A percentile compares a stretch with the other conserved stretches of the same genome.
Conservation (phyloP, 2,113 vertebrate species). For the Bagarius yarrelli region DNA sequence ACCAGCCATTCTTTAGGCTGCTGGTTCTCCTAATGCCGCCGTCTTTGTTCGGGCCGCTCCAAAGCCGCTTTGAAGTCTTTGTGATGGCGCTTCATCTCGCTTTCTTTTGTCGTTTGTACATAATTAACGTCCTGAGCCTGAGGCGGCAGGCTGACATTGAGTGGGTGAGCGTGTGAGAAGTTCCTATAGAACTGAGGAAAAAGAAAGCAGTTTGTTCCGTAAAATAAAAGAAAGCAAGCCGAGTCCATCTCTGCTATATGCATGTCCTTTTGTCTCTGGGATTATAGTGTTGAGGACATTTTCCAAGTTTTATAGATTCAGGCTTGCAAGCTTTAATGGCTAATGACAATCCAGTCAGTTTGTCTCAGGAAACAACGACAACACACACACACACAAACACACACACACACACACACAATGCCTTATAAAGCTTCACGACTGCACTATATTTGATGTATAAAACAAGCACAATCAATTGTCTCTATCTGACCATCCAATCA, state of each 20-base stretch:
- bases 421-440: conserved; percentile 1
- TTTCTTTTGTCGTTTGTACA: conserved; percentile 64
- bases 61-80: conserved; percentile 66
- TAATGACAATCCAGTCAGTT: conserved; percentile 8
- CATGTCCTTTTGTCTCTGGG: background rate
- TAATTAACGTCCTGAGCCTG: conserved; percentile 59
- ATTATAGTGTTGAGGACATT: background rate
- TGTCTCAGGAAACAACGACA: conserved; percentile 39
- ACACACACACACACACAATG: conserved; percentile 2
- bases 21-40: conserved; percentile 53
- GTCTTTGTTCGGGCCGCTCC: conserved; percentile 65
- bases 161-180: background rate
- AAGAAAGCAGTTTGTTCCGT: background rate
- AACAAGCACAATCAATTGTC: background rate
- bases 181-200: conserved; percentile 1
- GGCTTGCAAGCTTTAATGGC: background rate
- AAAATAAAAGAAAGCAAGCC: background rate
- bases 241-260: background rate
- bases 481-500: background rate
- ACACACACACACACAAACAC: no score
- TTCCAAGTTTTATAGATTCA: background rate
- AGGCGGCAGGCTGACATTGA: conserved; percentile 55
- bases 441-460: background rate
- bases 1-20: conserved; percentile 55
- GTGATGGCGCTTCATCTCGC: conserved; percentile 51